Evolutionary conservation across 2,113 vertebrate genomes (phyloP), one percentile per base, ranked within the genome.

Genomic region (Hyperoodon ampullatus): DNA sequence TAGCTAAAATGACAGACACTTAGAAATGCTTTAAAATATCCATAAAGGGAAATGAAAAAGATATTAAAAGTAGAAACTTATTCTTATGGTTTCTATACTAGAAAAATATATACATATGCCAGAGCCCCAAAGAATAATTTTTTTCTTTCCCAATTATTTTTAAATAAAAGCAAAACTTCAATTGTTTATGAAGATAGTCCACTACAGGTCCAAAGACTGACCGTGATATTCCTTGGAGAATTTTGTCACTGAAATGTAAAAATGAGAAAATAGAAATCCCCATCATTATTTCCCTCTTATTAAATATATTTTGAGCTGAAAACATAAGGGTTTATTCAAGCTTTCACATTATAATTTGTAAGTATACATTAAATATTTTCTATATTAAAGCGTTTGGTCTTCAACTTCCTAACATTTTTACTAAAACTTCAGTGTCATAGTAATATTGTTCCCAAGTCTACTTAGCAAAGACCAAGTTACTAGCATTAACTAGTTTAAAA

Each of bases 21-120:
- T 16, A 94, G 47, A 84, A 93, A 93, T 92, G 55, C 33, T 95
- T 94, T 82, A 74, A 96, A 89, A 84, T 89, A 92, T 16, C 11
- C 74, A 95, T 47, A 68, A n/a, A 83, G 42, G 39, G n/a, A 66
- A 71, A 4, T 60, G 7, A 77, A 94, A 88, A 55, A 44, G 5
- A 58, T 15, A 74, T 19, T 58, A 86, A 83, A 92, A 47, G 24
- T 65, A 5, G 33, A 53, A 70, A 81, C n/a, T 92, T 71, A n/a
- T 6, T 65, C 5, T 88, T 33, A 18, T 15, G 78, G 12, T 81
- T 80, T 61, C 16, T 78, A 8, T 53, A 65, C 30, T 23, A 47
- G 47, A 92, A 65, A 95, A 33, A 23, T 9, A 33, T 30, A 70
- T 26, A 74, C 0, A 26, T 72, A 84, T 50, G 11, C 8, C 28